Evolutionary conservation across 1,140 invertebrate species (phyloP).

Genomic region (Drosophila pseudoananassae): DNA sequence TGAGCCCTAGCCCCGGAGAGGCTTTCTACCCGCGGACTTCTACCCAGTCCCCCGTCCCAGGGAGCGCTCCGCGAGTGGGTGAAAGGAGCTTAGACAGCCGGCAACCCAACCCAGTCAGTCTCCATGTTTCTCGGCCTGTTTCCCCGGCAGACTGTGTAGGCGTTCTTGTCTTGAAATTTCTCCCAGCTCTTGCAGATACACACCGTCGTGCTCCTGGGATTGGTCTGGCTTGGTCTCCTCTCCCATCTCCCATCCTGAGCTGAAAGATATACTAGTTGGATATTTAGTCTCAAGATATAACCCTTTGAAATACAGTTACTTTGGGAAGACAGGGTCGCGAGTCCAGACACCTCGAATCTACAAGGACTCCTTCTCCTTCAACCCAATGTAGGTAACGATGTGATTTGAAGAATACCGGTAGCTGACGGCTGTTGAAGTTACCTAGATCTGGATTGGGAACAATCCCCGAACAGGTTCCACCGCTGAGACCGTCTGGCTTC

Average conservation of each 20-base stretch:
- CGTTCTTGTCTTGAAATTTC: constrained; percentile 45
- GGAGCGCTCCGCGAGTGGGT: constrained; percentile 22
- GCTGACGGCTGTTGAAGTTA: constrained; percentile 1
- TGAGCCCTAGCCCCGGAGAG: constrained; percentile 14
- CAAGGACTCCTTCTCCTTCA: neutral
- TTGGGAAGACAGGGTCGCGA: too few species aligned
- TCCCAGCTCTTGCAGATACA: constrained; percentile 19
- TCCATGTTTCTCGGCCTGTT: neutral
- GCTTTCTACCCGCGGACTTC: too few species aligned
- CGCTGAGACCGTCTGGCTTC: constrained; percentile 25
- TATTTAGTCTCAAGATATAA: too few species aligned
- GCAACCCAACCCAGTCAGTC: constrained; percentile 7
- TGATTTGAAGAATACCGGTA: constrained; percentile 14
- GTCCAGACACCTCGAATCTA: too few species aligned
- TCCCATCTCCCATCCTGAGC: neutral
- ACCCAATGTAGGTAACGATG: neutral
- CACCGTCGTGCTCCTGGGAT: constrained; percentile 9
- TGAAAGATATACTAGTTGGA: too few species aligned
- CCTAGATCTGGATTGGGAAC: constrained; percentile 12
- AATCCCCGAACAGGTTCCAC: constrained; percentile 35
- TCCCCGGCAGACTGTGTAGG: constrained; percentile 18
- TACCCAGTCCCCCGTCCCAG: neutral
- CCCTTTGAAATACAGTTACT: too few species aligned
- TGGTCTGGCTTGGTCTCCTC: constrained; percentile 9
- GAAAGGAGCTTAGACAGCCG: constrained; percentile 37